These are phyloP conservation scores for Sesia apiformis DNA, from an alignment of 2,888 invertebrate species.

Conservation along the genomic window DNA sequence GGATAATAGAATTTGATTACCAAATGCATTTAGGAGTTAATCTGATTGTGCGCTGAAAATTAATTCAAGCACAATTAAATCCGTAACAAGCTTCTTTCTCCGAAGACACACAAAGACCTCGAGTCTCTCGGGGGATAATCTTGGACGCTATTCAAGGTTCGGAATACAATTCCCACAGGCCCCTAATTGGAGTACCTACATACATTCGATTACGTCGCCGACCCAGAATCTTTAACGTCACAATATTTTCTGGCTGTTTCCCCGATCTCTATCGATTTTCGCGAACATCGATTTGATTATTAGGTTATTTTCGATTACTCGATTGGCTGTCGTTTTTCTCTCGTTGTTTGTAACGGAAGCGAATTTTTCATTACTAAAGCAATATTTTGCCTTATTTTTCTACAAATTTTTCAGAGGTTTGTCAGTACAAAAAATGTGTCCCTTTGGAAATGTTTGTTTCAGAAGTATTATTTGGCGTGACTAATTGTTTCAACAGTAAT, in stretches of 20 bases:
- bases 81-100: not conserved
- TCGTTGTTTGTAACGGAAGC: no score
- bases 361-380: no score
- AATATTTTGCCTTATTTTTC: no score
- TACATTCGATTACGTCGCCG: constrained; percentile 5
- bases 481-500: no score
- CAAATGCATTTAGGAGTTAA: not conserved
- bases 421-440: no score
- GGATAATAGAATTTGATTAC: no score
- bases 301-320: no score
- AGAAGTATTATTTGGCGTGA: no score
- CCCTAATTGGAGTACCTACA: constrained; percentile 7
- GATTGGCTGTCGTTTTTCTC: no score
- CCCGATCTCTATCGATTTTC: not conserved
- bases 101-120: not conserved
- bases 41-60: not conserved
- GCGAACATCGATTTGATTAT: no score
- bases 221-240: not conserved
- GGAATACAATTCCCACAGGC: constrained; percentile 5
- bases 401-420: no score
- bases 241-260: not conserved
- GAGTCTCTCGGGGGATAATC: constrained; percentile 5
- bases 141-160: constrained; percentile 5
- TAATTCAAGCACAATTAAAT: not conserved
- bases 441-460: no score